Evolutionary conservation across 1,140 invertebrate species (phyloP).

Genomic region (Cydia strobilella): DNA sequence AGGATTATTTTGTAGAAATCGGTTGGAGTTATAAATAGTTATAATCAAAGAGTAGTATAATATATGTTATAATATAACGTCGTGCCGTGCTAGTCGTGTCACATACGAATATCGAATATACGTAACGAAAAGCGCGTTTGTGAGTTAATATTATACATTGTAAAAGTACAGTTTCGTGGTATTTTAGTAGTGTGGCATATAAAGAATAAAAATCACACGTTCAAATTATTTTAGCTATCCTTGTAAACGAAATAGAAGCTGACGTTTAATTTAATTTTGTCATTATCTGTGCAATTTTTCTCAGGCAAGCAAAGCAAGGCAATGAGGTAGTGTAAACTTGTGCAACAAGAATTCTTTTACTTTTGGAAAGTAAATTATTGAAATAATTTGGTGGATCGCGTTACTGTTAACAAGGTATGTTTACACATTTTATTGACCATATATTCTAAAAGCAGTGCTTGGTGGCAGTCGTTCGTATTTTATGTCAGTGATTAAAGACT

Average conservation of each 20-base stretch:
- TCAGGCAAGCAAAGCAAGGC: background rate
- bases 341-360: background rate
- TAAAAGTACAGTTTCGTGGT: too few species aligned
- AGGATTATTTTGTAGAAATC: too few species aligned
- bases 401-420: constrained; percentile 1
- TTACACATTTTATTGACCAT: background rate
- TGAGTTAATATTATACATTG: too few species aligned
- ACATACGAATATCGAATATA: too few species aligned
- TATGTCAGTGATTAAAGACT: background rate
- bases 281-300: background rate
- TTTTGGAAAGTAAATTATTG: background rate
- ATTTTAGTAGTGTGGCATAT: too few species aligned
- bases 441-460: background rate
- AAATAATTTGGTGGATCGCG: background rate
- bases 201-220: background rate
- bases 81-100: too few species aligned
- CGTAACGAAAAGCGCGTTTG: too few species aligned
- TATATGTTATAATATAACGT: too few species aligned
- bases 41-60: too few species aligned
- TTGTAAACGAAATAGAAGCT: background rate
- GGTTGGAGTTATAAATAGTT: too few species aligned
- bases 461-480: background rate
- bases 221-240: background rate
- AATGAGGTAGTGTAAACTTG: background rate
- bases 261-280: background rate